A percentile compares a stretch with the other conserved stretches of the same genome.
phyloP scores from a whole-genome alignment of 1,140 invertebrate genomes.

The Drosophila cardini region DNA sequence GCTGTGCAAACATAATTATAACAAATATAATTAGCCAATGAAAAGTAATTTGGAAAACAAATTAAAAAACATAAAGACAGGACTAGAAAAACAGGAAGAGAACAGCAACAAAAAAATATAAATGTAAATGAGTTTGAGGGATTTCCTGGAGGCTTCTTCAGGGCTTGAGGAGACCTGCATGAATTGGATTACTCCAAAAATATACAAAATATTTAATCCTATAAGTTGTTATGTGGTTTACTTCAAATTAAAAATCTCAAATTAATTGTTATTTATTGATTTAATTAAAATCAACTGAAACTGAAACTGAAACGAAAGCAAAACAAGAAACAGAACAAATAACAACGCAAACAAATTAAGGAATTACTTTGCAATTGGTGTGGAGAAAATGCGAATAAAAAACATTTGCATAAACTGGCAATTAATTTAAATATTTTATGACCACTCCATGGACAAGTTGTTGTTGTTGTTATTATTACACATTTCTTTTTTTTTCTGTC shows the following conservation, averaged over 20 bases:
- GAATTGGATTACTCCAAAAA: neutral
- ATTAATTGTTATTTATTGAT: constrained; percentile 45
- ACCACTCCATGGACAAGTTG: constrained; percentile 20
- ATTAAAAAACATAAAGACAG: neutral
- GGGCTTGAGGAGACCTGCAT: too few relatives aligned
- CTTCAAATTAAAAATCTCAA: constrained; percentile 3
- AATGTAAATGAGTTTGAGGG: neutral
- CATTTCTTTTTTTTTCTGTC: neutral
- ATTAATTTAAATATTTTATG: constrained; percentile 74
- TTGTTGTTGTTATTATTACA: constrained; percentile 20
- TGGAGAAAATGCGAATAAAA: constrained; percentile 44
- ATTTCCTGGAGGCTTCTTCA: neutral
- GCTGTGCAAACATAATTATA: constrained; percentile 43
- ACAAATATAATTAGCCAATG: neutral
- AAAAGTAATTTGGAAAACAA: neutral
- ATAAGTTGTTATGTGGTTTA: neutral
- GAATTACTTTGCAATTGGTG: constrained; percentile 43
- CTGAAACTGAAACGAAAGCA: too few relatives aligned
- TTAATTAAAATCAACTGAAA: constrained; percentile 13
- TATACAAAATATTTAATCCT: neutral
- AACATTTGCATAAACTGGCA: constrained; percentile 75
- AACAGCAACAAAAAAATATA: neutral
- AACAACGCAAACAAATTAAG: neutral
- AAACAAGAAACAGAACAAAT: constrained; percentile 6
- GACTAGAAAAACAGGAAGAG: neutral